A percentile compares a stretch with the other conserved stretches of the same genome.
phyloP scores from a whole-genome alignment of 35 echinoderm and acorn worm genomes.

The Eucidaris tribuloides region DNA sequence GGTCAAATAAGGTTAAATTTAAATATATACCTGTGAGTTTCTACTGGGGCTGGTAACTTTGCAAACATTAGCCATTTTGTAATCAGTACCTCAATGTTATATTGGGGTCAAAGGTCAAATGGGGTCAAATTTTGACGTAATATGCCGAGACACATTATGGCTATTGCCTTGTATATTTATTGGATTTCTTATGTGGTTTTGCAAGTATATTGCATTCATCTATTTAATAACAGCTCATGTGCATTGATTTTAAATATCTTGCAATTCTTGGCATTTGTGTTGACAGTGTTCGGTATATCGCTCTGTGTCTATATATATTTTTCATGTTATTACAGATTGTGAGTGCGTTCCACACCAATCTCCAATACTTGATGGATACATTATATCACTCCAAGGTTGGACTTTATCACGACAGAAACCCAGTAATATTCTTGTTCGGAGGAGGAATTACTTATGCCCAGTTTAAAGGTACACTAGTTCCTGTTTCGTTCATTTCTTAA shows the following conservation, averaged over 20 bases:
- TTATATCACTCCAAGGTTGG: slow-evolving; percentile 26
- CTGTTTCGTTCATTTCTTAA: not conserved
- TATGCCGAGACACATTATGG: too few species aligned
- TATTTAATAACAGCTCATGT: not conserved
- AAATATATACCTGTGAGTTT: too few species aligned
- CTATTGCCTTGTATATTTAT: too few species aligned
- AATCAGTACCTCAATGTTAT: too few species aligned
- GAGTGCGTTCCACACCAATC: slow-evolving; percentile 64
- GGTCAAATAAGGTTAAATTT: too few species aligned
- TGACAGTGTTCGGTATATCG: not conserved
- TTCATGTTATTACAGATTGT: slow-evolving; percentile 48
- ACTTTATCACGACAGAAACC: slow-evolving; percentile 49
- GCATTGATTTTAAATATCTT: not conserved
- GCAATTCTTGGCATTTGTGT: not conserved
- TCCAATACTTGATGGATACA: slow-evolving; percentile 82
- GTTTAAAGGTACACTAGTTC: slow-evolving; percentile 53
- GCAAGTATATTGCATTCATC: not conserved
- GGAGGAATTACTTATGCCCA: slow-evolving; percentile 66
- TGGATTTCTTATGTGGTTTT: too few species aligned
- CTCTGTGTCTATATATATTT: not conserved
- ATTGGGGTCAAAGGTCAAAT: too few species aligned
- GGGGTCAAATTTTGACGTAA: too few species aligned
- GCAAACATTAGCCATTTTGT: too few species aligned
- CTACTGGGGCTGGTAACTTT: too few species aligned
- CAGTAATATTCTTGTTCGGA: slow-evolving; percentile 92